Evolutionary conservation across 1,140 invertebrate genomes (phyloP), one percentile per base, ranked within the genome.

Genomic region (Diachasmimorpha longicaudata): DNA sequence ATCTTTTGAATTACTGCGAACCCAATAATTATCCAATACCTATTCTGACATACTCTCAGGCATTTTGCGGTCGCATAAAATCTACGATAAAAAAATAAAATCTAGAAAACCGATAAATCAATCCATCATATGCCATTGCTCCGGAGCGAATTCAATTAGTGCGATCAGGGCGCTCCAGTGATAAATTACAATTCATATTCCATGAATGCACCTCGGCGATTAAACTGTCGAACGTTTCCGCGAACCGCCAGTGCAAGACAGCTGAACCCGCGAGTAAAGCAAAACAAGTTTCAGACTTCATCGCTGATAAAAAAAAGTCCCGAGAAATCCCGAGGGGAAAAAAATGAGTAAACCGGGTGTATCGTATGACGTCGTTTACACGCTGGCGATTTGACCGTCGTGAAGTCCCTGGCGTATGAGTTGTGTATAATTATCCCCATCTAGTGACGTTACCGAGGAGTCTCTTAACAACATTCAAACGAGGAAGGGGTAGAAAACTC

Each of bases 321-420:
- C 14, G 48, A 19, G 16, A 52, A 52, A 52, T 52, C 14, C 46
- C 14, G 13, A 46, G 46, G 25, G 37, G 4, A 13, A 74, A 74
- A 74, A 48, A 52, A 48, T 1, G 16, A 74, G 66, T 48, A 11
- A 48, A 67, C 39, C 37, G 58, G 72, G 72, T 67, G 72, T 73
- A 73, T n/a, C 37, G 58, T 70, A 67, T 70, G 67, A 70, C 67
- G 74, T 58, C 74, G 46, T 75, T 75, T 75, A 75, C 74, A 70
- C 74, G 68, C 31, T 75, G 44, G 23, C 46, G 37, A 75, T 67
- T 21, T 70, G 16, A 13, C 74, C 25, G 68, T n/a, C 23, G 25
- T 44, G 36, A 48, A 70, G 67, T 25, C 13, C 16, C 19, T 19
- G 11, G 19, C 55, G 70, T 75, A 58, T 37, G 46, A 39, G 67